phyloP scores from a whole-genome alignment of 1,140 invertebrate genomes.

The Drosophila guanche region DNA sequence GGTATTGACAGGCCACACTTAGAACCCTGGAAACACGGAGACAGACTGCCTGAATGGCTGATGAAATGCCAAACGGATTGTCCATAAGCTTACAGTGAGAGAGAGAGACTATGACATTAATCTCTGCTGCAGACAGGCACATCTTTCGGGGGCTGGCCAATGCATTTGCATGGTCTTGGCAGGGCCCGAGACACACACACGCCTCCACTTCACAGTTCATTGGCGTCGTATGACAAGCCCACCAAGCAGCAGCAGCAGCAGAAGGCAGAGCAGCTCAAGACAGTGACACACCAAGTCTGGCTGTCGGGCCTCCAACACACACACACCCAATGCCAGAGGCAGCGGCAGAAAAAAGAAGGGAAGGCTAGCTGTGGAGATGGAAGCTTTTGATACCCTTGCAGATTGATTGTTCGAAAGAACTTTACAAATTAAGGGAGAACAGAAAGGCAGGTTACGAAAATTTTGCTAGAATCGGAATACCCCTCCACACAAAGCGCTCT shows the following conservation, averaged over 20 bases:
- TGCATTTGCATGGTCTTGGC: conserved; percentile 42
- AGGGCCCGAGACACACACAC: conserved; percentile 15
- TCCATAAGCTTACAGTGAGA: conserved; percentile 21
- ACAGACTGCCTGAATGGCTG: conserved; percentile 33
- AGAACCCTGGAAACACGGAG: conserved; percentile 41
- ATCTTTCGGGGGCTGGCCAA: conserved; percentile 26
- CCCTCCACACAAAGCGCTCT: not conserved
- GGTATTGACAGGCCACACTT: conserved; percentile 54
- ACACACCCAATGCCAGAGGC: too few species aligned
- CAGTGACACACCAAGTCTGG: conserved; percentile 9
- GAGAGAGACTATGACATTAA: conserved; percentile 38
- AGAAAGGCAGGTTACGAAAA: too few species aligned
- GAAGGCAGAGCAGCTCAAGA: conserved; percentile 12
- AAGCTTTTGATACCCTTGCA: too few species aligned
- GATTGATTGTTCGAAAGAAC: too few species aligned
- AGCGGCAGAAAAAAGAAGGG: too few species aligned
- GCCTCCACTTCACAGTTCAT: conserved; percentile 51
- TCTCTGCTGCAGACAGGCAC: conserved; percentile 44
- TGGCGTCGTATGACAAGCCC: conserved; percentile 66
- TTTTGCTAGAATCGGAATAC: too few species aligned
- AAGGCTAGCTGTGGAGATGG: too few species aligned
- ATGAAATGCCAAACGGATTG: conserved; percentile 47
- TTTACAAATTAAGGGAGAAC: too few species aligned
- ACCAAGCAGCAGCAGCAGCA: conserved; percentile 35
- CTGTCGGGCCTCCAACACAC: not conserved